Conservation (phyloP, 2,113 vertebrate species). For the Phalacrocorax brasilianus region DNA sequence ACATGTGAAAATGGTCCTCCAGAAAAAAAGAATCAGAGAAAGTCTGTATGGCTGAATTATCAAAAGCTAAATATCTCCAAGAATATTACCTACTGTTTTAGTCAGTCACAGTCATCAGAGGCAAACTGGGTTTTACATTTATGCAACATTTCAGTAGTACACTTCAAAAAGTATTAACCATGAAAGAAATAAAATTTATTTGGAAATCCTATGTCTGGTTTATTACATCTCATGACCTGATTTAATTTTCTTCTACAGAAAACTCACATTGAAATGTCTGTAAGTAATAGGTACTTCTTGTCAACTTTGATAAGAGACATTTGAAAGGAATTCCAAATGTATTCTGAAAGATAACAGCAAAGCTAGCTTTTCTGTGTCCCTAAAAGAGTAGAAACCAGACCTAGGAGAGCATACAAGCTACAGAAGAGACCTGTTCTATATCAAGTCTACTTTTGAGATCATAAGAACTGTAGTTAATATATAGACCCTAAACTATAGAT, state of each 20-base stretch:
- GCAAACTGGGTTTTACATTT: conserved; percentile 19
- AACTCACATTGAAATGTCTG: conserved; percentile 30
- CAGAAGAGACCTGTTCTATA: background rate
- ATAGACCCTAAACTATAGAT: background rate
- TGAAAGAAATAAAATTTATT: conserved; percentile 35
- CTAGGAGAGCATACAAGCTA: background rate
- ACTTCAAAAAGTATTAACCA: conserved; percentile 37
- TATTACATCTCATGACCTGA: conserved; percentile 53
- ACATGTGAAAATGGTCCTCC: conserved; percentile 4
- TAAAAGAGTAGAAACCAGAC: background rate
- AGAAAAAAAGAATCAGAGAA: background rate
- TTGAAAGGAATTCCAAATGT: conserved; percentile 41
- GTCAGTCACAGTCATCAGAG: conserved; percentile 24
- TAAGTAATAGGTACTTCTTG: conserved; percentile 54
- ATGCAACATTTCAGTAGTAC: background rate
- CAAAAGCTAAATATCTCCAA: conserved; percentile 8
- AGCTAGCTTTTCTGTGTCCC: background rate
- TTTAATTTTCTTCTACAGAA: conserved; percentile 56
- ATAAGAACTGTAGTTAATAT: background rate
- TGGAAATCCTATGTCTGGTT: conserved; percentile 38
- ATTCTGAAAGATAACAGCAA: conserved; percentile 37
- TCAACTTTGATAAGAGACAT: conserved; percentile 48
- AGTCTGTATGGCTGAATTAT: background rate
- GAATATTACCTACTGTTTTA: conserved; percentile 19
- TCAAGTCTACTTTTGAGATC: background rate